phyloP scores from a whole-genome alignment of 1,140 invertebrate genomes.

The Helicorthomorpha holstii region DNA sequence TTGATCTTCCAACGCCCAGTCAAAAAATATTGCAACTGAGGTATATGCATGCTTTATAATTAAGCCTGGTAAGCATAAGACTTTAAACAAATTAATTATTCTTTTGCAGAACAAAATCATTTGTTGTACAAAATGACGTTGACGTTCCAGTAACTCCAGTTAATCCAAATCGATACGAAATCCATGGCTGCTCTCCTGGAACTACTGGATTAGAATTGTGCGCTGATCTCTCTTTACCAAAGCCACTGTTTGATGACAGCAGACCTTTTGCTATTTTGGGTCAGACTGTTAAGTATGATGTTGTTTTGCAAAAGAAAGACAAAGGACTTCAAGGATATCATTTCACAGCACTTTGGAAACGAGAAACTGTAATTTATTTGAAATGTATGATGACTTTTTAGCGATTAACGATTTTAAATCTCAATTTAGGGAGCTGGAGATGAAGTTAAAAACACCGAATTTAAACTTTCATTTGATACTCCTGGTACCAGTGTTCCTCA shows the following conservation, averaged over 20 bases:
- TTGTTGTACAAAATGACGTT: neutral
- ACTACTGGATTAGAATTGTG: neutral
- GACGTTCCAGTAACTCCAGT: neutral
- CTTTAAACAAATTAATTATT: neutral
- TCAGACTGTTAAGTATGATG: neutral
- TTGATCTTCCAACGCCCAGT: slow-evolving; percentile 57
- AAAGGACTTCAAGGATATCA: neutral
- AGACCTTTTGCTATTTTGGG: neutral
- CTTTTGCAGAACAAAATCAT: neutral
- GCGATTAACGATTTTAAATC: neutral
- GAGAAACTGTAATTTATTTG: neutral
- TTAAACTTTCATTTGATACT: neutral
- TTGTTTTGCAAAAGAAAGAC: neutral
- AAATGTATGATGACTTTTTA: neutral
- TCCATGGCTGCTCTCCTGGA: neutral
- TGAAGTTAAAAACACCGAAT: neutral
- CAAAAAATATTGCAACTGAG: slow-evolving; percentile 50
- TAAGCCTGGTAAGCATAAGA: too few species aligned
- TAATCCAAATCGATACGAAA: neutral
- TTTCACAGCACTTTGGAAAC: neutral
- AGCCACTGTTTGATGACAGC: neutral
- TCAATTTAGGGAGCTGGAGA: neutral
- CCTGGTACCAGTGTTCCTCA: neutral
- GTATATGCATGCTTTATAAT: slow-evolving; percentile 14
- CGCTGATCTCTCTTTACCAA: neutral